Evolutionary conservation across 2,113 vertebrate species (phyloP).

Genomic region (Bujurquina vittata): DNA sequence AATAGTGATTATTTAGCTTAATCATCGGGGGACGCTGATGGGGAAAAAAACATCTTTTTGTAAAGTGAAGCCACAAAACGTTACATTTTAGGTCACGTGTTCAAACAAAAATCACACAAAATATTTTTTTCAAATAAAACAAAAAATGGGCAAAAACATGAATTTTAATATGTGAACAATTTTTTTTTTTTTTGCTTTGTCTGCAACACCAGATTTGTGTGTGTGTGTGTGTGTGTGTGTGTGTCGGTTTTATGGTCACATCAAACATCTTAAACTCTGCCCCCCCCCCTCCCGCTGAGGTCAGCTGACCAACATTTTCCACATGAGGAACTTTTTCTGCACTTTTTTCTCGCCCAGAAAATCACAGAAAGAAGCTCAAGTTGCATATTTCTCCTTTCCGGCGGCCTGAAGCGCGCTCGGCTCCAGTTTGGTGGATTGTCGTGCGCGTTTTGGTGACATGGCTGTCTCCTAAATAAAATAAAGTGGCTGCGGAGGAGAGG

Average conservation of each 20-base stretch:
- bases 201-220: background rate
- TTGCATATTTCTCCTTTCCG: background rate
- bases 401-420: background rate
- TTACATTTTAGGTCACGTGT: rapidly evolving
- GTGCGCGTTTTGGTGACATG: background rate
- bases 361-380: background rate
- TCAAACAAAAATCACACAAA: background rate
- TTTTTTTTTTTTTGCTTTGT: background rate
- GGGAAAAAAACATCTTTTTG: no score
- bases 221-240: background rate
- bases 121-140: background rate
- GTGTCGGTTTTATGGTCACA: no score
- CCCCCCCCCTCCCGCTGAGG: background rate
- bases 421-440: background rate
- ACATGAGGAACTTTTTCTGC: background rate
- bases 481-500: background rate
- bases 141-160: background rate
- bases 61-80: background rate
- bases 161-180: background rate
- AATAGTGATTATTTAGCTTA: no score
- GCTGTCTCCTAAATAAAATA: background rate
- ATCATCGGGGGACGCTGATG: no score
- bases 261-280: background rate
- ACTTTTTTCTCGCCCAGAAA: background rate
- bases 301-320: constrained; percentile 7